phyloP scores from a whole-genome alignment of 2,888 invertebrate genomes.

The Drosophila infuscata region DNA sequence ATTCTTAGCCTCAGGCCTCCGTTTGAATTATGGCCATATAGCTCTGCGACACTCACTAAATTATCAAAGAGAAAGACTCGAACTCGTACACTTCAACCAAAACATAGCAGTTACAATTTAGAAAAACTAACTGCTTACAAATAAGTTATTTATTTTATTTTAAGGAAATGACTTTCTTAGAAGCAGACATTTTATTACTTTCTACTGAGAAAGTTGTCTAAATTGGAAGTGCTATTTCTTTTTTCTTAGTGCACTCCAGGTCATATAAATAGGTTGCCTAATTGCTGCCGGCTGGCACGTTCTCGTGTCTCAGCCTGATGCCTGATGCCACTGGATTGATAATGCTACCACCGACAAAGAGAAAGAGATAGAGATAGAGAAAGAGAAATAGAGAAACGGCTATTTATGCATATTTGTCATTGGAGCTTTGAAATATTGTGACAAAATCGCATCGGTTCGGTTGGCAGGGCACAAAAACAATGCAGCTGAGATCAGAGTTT shows the following conservation, averaged over 20 bases:
- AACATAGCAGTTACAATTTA: not conserved
- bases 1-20: conserved; percentile 3
- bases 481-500: conserved; percentile 37
- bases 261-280: conserved; percentile 50
- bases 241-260: not conserved
- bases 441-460: conserved; percentile 45
- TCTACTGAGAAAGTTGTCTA: not conserved
- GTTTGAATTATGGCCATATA: conserved; percentile 40
- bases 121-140: not conserved
- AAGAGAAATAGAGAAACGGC: not conserved
- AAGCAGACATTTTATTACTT: not conserved
- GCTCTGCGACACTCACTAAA: conserved; percentile 73
- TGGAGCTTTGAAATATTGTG: conserved; percentile 47
- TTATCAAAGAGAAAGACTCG: conserved; percentile 45
- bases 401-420: conserved; percentile 38
- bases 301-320: not conserved
- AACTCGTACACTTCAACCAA: not conserved
- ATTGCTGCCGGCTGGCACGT: conserved; percentile 44
- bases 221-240: not conserved
- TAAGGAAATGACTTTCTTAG: not conserved
- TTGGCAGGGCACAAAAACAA: conserved; percentile 54
- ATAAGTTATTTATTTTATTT: not conserved
- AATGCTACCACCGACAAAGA: conserved; percentile 22
- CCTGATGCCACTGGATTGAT: conserved; percentile 67
- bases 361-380: too few relatives aligned